Conservation (phyloP, 2,797 vertebrate species). For the Siniperca obscura region DNA sequence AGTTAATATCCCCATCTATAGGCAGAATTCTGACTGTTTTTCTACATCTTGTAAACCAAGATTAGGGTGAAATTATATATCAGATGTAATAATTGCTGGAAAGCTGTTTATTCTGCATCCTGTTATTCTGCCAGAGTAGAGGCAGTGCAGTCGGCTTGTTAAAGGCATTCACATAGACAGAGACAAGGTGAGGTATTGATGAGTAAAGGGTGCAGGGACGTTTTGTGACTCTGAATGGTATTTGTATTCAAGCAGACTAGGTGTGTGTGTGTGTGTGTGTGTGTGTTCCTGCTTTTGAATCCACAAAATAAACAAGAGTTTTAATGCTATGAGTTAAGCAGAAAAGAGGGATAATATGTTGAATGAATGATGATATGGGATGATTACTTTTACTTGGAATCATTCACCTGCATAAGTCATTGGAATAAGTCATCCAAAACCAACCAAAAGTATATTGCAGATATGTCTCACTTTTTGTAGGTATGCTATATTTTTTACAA, state of each 20-base stretch:
- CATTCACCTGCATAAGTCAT: not conserved
- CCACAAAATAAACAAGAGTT: not conserved
- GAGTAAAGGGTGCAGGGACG: conserved; percentile 47
- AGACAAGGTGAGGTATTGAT: conserved; percentile 48
- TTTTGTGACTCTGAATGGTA: conserved; percentile 19
- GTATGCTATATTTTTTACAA: not conserved
- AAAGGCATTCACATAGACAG: conserved; percentile 45
- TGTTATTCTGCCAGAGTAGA: conserved; percentile 61
- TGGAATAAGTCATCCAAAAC: not conserved
- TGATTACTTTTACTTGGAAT: not conserved
- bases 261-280: not conserved
- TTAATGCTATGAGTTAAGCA: not conserved
- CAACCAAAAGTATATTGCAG: not conserved
- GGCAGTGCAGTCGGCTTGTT: conserved; percentile 37
- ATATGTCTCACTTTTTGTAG: not conserved
- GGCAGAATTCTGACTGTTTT: conserved; percentile 60
- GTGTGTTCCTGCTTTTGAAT: not conserved
- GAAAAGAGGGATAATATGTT: not conserved
- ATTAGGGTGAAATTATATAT: conserved; percentile 68
- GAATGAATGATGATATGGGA: not conserved
- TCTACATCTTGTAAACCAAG: conserved; percentile 58
- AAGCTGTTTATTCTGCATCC: conserved; percentile 62
- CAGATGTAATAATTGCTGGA: conserved; percentile 63
- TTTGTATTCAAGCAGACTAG: conserved; percentile 35
- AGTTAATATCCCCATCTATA: conserved; percentile 55